A percentile compares a stretch with the other conserved stretches of the same genome.
These are phyloP conservation scores for Nymphalis io DNA, from an alignment of 1,140 invertebrate genomes.

Conservation along the genomic window DNA sequence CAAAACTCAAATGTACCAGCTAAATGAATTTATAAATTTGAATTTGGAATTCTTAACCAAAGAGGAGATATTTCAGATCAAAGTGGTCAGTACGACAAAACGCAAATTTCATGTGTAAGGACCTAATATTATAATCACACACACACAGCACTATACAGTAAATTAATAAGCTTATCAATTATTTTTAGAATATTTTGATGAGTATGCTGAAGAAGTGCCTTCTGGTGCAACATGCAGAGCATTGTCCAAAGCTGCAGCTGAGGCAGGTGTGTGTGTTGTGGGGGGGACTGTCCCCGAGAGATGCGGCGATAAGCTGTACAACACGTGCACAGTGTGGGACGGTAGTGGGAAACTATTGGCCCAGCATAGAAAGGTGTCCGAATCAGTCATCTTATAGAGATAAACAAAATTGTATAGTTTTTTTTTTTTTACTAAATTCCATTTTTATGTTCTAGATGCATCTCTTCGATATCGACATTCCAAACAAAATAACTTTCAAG, in stretches of 20 bases:
- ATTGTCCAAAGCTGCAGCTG: slow-evolving; percentile 88
- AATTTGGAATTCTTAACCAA: no score
- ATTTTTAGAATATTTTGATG: slow-evolving; percentile 86
- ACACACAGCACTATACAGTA: neutral
- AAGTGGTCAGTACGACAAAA: no score
- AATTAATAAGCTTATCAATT: neutral
- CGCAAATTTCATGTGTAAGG: no score
- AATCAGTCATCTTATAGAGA: no score
- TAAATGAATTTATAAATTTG: no score
- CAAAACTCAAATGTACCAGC: no score
- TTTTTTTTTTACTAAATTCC: neutral
- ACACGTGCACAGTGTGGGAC: slow-evolving; percentile 95
- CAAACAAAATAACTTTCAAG: slow-evolving; percentile 95
- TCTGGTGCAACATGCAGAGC: slow-evolving; percentile 86
- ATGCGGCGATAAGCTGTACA: slow-evolving; percentile 86
- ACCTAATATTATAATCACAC: no score
- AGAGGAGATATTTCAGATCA: no score
- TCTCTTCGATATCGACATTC: slow-evolving; percentile 97
- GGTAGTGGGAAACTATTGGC: slow-evolving; percentile 88
- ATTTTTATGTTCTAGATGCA: slow-evolving; percentile 85
- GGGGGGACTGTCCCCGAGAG: slow-evolving; percentile 95
- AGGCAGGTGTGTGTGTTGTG: slow-evolving; percentile 90
- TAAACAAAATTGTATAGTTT: no score
- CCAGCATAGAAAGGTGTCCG: slow-evolving; percentile 86
- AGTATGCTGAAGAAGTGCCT: slow-evolving; percentile 94